A percentile compares a stretch with the other conserved stretches of the same genome.
Conservation (phyloP, 2,888 invertebrate species). For the Plebejus melissa region DNA sequence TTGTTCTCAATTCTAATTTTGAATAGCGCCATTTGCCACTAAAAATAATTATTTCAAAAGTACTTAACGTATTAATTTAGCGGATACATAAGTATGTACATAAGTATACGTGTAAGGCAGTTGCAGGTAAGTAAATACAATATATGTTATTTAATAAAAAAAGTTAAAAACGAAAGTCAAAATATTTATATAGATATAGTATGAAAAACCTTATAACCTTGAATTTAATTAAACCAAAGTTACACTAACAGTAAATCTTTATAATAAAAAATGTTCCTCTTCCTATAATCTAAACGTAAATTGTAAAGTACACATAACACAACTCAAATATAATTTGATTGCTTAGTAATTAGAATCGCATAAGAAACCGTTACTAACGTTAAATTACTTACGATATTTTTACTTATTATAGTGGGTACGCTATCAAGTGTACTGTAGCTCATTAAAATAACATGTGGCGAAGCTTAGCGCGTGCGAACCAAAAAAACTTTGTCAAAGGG, state of each 20-base stretch:
- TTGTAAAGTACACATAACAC: background rate
- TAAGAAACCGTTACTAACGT: background rate
- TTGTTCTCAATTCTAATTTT: constrained; percentile 39
- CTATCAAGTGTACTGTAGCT: constrained; percentile 23
- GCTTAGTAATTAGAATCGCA: background rate
- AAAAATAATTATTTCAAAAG: no score
- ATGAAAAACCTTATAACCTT: no score
- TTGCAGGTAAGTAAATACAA: no score
- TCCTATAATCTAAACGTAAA: background rate
- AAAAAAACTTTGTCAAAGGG: constrained; percentile 47
- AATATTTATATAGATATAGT: no score
- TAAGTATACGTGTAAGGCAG: no score
- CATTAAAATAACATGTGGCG: constrained; percentile 64
- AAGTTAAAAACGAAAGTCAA: no score
- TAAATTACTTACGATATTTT: background rate
- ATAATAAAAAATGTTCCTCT: no score
- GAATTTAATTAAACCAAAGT: no score
- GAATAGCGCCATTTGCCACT: background rate
- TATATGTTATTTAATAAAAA: no score
- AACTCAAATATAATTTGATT: background rate
- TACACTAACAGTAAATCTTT: no score
- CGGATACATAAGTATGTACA: no score
- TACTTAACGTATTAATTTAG: no score
- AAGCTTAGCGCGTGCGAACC: constrained; percentile 65
- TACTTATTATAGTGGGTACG: background rate